A percentile compares a stretch with the other conserved stretches of the same genome.
phyloP scores from a whole-genome alignment of 2,113 vertebrate genomes.

The Montifringilla adamsi region DNA sequence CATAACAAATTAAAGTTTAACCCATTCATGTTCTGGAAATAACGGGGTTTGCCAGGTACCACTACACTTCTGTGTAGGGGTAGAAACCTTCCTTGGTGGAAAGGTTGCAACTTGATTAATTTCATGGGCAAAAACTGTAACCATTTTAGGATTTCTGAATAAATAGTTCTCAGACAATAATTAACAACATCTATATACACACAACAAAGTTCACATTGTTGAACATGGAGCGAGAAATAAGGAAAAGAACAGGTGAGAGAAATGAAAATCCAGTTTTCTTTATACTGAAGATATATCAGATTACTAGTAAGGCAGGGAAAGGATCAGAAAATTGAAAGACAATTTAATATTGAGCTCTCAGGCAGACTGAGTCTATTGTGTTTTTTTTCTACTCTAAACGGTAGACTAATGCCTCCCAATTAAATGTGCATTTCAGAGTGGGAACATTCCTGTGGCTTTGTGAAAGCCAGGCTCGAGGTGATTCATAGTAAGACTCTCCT shows the following conservation, averaged over 20 bases:
- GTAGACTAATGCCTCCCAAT: neutral
- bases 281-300: neutral
- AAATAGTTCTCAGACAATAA: neutral
- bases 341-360: neutral
- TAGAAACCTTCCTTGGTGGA: neutral
- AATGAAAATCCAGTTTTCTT: neutral
- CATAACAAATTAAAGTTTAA: neutral
- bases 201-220: neutral
- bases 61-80: neutral
- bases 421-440: neutral
- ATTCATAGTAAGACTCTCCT: neutral
- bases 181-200: neutral
- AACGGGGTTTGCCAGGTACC: neutral
- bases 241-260: neutral
- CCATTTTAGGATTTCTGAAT: neutral
- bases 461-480: neutral
- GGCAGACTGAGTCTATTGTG: neutral
- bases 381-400: neutral
- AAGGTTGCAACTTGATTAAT: neutral
- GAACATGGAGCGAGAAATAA: neutral
- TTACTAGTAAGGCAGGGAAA: neutral
- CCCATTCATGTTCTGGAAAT: neutral
- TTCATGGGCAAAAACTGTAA: neutral
- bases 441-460: slow-evolving; percentile 31
- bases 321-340: neutral